These are phyloP conservation scores for Archaeoteleia sp. DNA, from an alignment of 2,888 invertebrate species.

Conservation along the genomic window DNA sequence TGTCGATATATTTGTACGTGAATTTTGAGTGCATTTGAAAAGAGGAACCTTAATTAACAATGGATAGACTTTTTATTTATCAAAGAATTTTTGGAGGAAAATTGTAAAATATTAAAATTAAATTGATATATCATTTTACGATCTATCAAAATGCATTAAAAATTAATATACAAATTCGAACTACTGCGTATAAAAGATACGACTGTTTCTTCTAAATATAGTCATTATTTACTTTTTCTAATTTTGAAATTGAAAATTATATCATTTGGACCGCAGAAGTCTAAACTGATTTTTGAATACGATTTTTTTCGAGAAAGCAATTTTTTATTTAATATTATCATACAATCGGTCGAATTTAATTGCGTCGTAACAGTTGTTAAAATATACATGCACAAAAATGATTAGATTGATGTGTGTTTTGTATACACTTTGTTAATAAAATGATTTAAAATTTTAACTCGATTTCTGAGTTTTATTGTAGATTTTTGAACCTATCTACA, in stretches of 20 bases:
- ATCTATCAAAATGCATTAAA: too few relatives aligned
- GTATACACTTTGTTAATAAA: slow-evolving; percentile 56
- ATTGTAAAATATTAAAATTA: too few relatives aligned
- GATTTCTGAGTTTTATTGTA: slow-evolving; percentile 64
- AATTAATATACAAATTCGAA: too few relatives aligned
- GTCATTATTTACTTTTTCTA: background rate
- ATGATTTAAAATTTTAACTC: slow-evolving; percentile 48
- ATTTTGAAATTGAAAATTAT: background rate
- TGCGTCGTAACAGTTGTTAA: background rate
- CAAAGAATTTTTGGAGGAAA: too few relatives aligned
- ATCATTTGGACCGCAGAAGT: slow-evolving; percentile 7
- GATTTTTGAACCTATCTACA: slow-evolving; percentile 61
- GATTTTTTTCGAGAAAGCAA: background rate
- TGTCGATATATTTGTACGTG: too few relatives aligned
- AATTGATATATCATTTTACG: too few relatives aligned
- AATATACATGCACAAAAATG: slow-evolving; percentile 13
- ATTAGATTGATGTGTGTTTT: slow-evolving; percentile 55
- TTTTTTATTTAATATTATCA: slow-evolving; percentile 4
- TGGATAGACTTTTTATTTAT: too few relatives aligned
- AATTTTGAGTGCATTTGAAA: too few relatives aligned
- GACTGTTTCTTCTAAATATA: background rate
- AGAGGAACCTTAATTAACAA: too few relatives aligned
- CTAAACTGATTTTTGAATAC: too few relatives aligned
- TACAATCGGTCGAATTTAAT: background rate
- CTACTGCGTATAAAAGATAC: background rate